Base-by-base conservation (phyloP, 1,140 invertebrate species). In the Homalodisca vitripennis region DNA sequence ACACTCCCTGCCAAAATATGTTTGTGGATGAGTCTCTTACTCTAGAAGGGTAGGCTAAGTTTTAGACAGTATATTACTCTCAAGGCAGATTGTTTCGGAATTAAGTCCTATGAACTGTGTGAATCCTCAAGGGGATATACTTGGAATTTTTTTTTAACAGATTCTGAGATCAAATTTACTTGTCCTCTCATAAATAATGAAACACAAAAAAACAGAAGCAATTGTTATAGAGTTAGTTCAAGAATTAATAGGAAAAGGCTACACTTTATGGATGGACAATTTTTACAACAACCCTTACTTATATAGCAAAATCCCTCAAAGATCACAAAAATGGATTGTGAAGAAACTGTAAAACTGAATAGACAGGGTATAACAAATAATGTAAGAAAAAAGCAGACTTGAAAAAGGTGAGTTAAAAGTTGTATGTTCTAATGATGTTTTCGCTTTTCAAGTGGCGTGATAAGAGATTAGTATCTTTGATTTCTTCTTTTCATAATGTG, bases 61-160 rank as follows among this genome's bases (percentile, higher is more conserved):
- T 77, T 79, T 32, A 76, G 75, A 48, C 77, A 78, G 65, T 79
- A 77, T 66, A 77, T 79, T 30, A 74, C 76, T 31, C 70, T 30
- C 14, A 80, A 79, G 60, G 72, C 74, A 53, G 63, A 72, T 47
- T 20, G 69, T 62, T 79, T 78, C 74, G 77, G 75, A 26, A 75
- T 78, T 57, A 79, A 78, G 71, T 69, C 73, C 1, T 78, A 74
- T 66, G 62, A 73, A 2, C 31, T 78, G 12, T 74, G 73, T 55
- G 75, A 78, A 48, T 73, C 68, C 68, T 63, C 76, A 34, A 77
- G 74, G 14, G 72, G 73, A 24, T 75, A 72, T 67, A 67, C 78
- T 14, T 69, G 74, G n/a, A 70, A 78, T 55, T 66, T 78, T 53
- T 70, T 79, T 20, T 55, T 78, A 22, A 75, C 64, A 51, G 74